Evolutionary conservation across 1,140 invertebrate genomes (phyloP).

Genomic region (Mercenaria mercenaria): DNA sequence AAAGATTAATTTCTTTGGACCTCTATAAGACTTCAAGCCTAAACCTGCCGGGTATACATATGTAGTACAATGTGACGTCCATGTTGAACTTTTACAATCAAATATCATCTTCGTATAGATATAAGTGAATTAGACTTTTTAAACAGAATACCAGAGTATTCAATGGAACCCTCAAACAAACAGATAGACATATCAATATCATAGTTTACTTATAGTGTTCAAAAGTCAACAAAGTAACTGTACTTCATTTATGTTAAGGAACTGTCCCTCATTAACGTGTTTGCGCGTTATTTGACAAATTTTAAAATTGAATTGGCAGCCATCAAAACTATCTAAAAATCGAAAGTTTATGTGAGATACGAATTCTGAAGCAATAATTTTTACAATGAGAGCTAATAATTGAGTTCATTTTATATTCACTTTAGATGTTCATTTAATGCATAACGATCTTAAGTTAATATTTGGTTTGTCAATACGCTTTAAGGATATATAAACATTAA

Average conservation of each 20-base stretch:
- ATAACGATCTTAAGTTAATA: slow-evolving; percentile 33
- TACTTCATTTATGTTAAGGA: neutral
- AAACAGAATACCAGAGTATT: neutral
- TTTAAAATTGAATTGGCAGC: neutral
- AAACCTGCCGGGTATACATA: too few species aligned
- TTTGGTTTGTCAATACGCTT: neutral
- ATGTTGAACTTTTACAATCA: neutral
- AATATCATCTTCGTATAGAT: neutral
- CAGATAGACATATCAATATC: slow-evolving; percentile 34
- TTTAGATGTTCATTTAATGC: slow-evolving; percentile 13
- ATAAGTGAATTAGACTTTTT: neutral
- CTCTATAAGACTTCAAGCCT: too few species aligned
- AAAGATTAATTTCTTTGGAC: too few species aligned
- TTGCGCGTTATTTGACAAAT: neutral
- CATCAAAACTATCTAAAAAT: slow-evolving; percentile 16
- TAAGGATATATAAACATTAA: slow-evolving; percentile 34
- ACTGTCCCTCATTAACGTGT: neutral
- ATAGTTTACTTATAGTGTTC: neutral
- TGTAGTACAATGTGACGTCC: too few species aligned
- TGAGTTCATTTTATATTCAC: slow-evolving; percentile 7
- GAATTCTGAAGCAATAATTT: neutral
- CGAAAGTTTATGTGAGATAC: neutral
- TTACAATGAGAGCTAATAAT: slow-evolving; percentile 11
- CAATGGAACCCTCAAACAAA: neutral
- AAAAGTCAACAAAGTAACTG: neutral